Base-by-base conservation (phyloP, 2,888 invertebrate genomes). In the Heliconius charithonia region DNA sequence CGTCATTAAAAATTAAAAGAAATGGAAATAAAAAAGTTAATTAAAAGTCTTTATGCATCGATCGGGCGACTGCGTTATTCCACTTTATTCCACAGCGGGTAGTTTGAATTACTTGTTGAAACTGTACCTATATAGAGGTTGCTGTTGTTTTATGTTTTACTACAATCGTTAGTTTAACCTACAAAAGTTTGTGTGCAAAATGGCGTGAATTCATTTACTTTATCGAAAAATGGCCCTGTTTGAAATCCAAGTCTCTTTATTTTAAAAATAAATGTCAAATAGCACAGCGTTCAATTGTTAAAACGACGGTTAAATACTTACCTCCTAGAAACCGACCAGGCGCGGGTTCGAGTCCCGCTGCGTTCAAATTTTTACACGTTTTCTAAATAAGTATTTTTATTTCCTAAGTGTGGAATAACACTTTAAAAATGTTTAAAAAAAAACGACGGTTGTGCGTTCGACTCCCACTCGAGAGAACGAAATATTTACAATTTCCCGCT, bases 1-100 rank as follows among this genome's bases (percentile, higher is more conserved):
- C 59, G 66, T 51, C 76, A 72, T 76, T 76, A 76, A 79, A 79
- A 76, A 76, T 76, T 72, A 79, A 67, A 45, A 59, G 67, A 75
- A 79, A 76, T 59, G n/a, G 59, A 71, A 51, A 71, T 29, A 29
- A 69, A 45, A 22, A 51, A 69, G 73, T 67, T 76, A 79, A 79
- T 79, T 79, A 67, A 79, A 72, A 76, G 71, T 76, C 67, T 67
- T 59, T 67, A 41, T 45, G 67, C 67, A 65, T 65, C 72, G 70
- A 70, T 73, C 65, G 45, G 45, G 4, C 56, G 56, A 45, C 25
- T 25, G 51, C 76, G 51, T 65, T 71, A 65, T 56, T 37, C 12
- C 19, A 7, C 32, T n/a, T 13, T 69, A 59, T 65, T 72, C 56
- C 37, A 32, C 25, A 16, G 32, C 16, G 25, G 16, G 32, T 37